Conservation (phyloP, 2,797 vertebrate species). For the Phataginus tricuspis region DNA sequence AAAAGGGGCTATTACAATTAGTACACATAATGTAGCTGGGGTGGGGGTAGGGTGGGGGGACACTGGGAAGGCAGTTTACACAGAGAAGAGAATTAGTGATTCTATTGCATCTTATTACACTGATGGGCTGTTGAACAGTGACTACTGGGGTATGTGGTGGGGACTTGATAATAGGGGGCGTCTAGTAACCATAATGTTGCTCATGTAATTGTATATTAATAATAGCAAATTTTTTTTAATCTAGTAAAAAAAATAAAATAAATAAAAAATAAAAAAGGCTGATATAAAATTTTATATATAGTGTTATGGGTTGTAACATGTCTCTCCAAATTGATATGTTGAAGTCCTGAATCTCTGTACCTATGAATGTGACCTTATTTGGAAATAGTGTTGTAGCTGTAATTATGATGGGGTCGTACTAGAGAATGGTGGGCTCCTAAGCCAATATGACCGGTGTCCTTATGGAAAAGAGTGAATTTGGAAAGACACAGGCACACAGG, state of each 20-base stretch:
- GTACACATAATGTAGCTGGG: too few relatives aligned
- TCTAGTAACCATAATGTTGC: too few relatives aligned
- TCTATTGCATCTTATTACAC: too few relatives aligned
- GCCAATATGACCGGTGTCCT: not conserved
- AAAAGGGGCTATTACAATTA: too few relatives aligned
- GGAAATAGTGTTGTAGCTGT: not conserved
- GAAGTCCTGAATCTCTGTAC: not conserved
- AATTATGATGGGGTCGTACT: not conserved
- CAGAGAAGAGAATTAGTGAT: too few relatives aligned
- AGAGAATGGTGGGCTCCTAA: not conserved
- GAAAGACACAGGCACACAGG: not conserved
- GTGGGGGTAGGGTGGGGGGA: too few relatives aligned
- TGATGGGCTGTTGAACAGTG: too few relatives aligned
- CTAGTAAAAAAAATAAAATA: not conserved
- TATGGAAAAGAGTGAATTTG: not conserved
- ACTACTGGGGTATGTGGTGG: too few relatives aligned
- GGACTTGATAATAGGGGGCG: too few relatives aligned
- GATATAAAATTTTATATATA: not conserved
- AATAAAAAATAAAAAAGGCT: not conserved
- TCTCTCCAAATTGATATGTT: not conserved
- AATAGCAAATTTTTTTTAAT: too few relatives aligned
- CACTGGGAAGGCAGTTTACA: too few relatives aligned
- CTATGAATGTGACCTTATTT: not conserved
- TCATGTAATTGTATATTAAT: too few relatives aligned
- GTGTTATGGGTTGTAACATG: not conserved